These are phyloP conservation scores for Contarinia nasturtii DNA, from an alignment of 1,140 invertebrate genomes.

Conservation along the genomic window DNA sequence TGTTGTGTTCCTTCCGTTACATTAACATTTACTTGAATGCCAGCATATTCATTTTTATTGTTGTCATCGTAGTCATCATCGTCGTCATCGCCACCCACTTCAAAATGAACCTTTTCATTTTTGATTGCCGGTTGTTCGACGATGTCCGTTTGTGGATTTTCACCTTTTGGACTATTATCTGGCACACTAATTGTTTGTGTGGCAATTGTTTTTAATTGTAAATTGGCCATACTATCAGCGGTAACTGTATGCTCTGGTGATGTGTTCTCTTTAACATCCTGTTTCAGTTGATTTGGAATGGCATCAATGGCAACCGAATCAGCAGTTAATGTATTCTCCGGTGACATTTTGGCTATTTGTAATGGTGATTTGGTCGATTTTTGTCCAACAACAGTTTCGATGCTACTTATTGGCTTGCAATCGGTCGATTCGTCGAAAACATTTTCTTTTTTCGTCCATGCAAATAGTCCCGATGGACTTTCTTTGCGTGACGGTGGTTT, in stretches of 20 bases:
- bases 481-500: slow-evolving; percentile 1
- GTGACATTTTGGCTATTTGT: slow-evolving; percentile 2
- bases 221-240: slow-evolving; percentile 17
- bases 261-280: slow-evolving; percentile 22
- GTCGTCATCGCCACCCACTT: slow-evolving; percentile 3
- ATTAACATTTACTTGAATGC: not conserved
- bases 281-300: slow-evolving; percentile 16
- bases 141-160: not conserved
- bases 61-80: not conserved
- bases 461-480: not conserved
- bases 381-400: not conserved
- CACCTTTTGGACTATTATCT: not conserved
- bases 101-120: slow-evolving; percentile 1
- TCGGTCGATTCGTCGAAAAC: not conserved
- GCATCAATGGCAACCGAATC: not conserved
- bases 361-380: slow-evolving; percentile 1
- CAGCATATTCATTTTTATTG: not conserved
- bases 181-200: not conserved
- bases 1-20: not conserved
- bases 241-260: slow-evolving; percentile 23
- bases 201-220: slow-evolving; percentile 13
- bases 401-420: not conserved
- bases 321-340: slow-evolving; percentile 1
- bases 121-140: not conserved
- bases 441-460: not conserved